Percentiles rank a stretch among this genome's conserved stretches.
Conservation (phyloP, 2,113 vertebrate genomes). For the Murina feae region DNA sequence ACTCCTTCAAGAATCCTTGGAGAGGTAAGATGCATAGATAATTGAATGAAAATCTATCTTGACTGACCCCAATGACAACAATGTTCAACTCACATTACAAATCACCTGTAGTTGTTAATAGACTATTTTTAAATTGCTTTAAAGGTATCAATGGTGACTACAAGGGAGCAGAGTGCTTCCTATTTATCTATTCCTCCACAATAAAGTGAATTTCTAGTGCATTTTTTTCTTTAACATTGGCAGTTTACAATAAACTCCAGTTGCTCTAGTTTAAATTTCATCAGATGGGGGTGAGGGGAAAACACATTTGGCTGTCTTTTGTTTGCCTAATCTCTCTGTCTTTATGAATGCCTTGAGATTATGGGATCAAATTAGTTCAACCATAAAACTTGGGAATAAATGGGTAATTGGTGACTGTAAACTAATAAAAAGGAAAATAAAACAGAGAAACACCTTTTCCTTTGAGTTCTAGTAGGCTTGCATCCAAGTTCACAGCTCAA, state of each 20-base stretch:
- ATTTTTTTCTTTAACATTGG: neutral
- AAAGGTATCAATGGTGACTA: slow-evolving; percentile 15
- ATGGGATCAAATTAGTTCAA: slow-evolving; percentile 43
- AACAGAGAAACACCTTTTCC: slow-evolving; percentile 44
- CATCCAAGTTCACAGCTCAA: slow-evolving; percentile 33
- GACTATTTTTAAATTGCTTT: slow-evolving; percentile 61
- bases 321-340: neutral
- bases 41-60: slow-evolving; percentile 68
- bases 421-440: slow-evolving; percentile 63
- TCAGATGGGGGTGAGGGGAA: neutral
- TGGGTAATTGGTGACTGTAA: slow-evolving; percentile 49
- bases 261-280: slow-evolving; percentile 52
- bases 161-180: neutral
- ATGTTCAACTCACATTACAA: slow-evolving; percentile 53
- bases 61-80: slow-evolving; percentile 29
- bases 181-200: slow-evolving; percentile 12
- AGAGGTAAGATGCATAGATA: slow-evolving; percentile 55
- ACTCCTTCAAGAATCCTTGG: slow-evolving; percentile 65
- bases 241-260: slow-evolving; percentile 18
- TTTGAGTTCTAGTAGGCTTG: slow-evolving; percentile 40
- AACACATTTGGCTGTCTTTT: slow-evolving; percentile 39
- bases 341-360: slow-evolving; percentile 56
- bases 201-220: slow-evolving; percentile 20
- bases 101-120: slow-evolving; percentile 53
- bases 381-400: slow-evolving; percentile 25